These are phyloP conservation scores for Drosophila leonis DNA, from an alignment of 2,888 invertebrate genomes.

Conservation along the genomic window DNA sequence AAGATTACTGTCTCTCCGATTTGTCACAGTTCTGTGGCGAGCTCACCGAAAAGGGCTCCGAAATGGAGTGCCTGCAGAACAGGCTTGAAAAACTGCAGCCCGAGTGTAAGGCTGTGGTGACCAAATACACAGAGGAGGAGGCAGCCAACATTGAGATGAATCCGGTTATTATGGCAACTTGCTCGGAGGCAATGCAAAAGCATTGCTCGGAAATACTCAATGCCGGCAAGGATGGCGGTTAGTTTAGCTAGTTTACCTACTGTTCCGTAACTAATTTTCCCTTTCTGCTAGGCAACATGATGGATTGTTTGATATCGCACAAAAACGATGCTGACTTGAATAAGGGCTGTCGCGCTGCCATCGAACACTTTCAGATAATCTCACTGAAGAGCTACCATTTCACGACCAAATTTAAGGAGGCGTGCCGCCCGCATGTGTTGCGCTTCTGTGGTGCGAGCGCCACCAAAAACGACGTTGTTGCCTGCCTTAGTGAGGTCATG, in stretches of 20 bases:
- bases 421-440: slow-evolving; percentile 93
- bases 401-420: slow-evolving; percentile 96
- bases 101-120: slow-evolving; percentile 91
- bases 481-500: slow-evolving; percentile 91
- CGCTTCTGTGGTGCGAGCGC: slow-evolving; percentile 89
- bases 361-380: slow-evolving; percentile 98
- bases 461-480: slow-evolving; percentile 91
- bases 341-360: slow-evolving; percentile 94
- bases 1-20: slow-evolving; percentile 95
- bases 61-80: slow-evolving; percentile 96
- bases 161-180: slow-evolving; percentile 93
- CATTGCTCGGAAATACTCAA: slow-evolving; percentile 90
- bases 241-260: neutral
- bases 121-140: slow-evolving; percentile 95
- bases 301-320: slow-evolving; percentile 96
- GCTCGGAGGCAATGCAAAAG: slow-evolving; percentile 91
- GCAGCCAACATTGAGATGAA: slow-evolving; percentile 96
- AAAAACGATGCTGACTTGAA: slow-evolving; percentile 95
- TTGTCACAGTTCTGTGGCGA: slow-evolving; percentile 93
- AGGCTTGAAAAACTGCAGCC: slow-evolving; percentile 90
- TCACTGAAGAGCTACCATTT: slow-evolving; percentile 97
- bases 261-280: neutral
- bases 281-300: slow-evolving; percentile 89
- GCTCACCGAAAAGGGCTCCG: slow-evolving; percentile 94
- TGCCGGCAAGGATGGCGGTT: slow-evolving; percentile 90